phyloP scores from a whole-genome alignment of 2,888 invertebrate species.

The Drosophila seclusa region DNA sequence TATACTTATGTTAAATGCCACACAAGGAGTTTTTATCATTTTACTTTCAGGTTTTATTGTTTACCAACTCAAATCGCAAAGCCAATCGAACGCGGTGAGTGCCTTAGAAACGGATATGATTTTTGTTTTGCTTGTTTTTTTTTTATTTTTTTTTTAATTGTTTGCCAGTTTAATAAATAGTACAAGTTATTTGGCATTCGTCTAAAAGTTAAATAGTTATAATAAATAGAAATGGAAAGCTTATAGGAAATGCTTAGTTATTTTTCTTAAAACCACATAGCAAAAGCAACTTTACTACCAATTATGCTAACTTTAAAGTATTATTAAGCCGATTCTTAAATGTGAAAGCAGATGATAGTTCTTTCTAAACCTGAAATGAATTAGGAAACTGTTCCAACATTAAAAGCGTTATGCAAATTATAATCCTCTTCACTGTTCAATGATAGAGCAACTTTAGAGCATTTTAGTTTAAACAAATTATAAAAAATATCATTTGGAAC shows the following conservation, averaged over 20 bases:
- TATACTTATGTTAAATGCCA: constrained; percentile 44
- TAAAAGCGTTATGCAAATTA: background rate
- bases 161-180: constrained; percentile 22
- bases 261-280: constrained; percentile 18
- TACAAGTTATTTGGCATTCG: constrained; percentile 50
- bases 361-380: constrained; percentile 19
- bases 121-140: constrained; percentile 19
- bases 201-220: constrained; percentile 46
- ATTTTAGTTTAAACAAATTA: background rate
- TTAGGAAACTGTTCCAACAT: constrained; percentile 30
- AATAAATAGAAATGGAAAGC: constrained; percentile 57
- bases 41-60: constrained; percentile 39
- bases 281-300: constrained; percentile 29
- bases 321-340: constrained; percentile 10
- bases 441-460: background rate
- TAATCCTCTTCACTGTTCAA: background rate
- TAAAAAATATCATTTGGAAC: constrained; percentile 1
- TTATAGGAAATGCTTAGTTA: constrained; percentile 56
- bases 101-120: constrained; percentile 45
- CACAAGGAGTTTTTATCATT: constrained; percentile 41
- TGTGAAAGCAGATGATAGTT: constrained; percentile 37
- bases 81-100: constrained; percentile 61
- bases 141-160: constrained; percentile 16
- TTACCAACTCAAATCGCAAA: constrained; percentile 61
- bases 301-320: constrained; percentile 20